These are phyloP conservation scores for Spodoptera exigua DNA, from an alignment of 2,888 invertebrate genomes.

Conservation along the genomic window DNA sequence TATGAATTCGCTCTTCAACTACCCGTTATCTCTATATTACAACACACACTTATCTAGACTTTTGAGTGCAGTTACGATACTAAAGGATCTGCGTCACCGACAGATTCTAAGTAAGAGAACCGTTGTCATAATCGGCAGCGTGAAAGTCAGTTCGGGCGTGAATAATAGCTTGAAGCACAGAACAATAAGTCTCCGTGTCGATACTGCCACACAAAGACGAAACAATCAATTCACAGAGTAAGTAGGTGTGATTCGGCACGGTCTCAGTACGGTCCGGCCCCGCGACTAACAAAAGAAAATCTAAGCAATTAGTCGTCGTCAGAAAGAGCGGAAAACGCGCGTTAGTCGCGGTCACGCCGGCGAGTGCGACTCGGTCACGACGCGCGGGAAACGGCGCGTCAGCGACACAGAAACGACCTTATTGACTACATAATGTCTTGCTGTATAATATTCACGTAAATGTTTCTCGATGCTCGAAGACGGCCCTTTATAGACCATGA, in stretches of 20 bases:
- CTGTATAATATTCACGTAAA: conserved; percentile 11
- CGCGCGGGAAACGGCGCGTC: conserved; percentile 54
- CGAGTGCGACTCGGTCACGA: conserved; percentile 76
- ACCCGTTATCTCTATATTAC: conserved; percentile 51
- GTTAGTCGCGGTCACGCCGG: conserved; percentile 86
- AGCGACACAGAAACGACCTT: conserved; percentile 58
- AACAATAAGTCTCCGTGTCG: conserved; percentile 87
- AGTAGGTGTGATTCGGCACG: conserved; percentile 88
- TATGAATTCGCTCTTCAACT: conserved; percentile 69
- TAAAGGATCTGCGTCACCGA: conserved; percentile 43
- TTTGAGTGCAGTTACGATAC: conserved; percentile 23
- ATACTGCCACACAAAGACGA: conserved; percentile 87
- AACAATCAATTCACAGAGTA: conserved; percentile 88
- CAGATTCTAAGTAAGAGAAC: conserved; percentile 79
- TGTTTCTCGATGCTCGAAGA: conserved; percentile 9
- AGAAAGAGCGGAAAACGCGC: conserved; percentile 89
- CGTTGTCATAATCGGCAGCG: conserved; percentile 83
- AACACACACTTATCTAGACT: conserved; percentile 26
- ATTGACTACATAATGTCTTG: conserved; percentile 33
- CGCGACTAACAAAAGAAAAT: conserved; percentile 89
- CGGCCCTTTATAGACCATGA: conserved; percentile 5
- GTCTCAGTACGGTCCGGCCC: conserved; percentile 83
- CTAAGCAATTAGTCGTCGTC: conserved; percentile 89
- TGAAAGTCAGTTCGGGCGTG: conserved; percentile 85
- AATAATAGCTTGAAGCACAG: conserved; percentile 82